A percentile compares a stretch with the other conserved stretches of the same genome.
Evolutionary conservation across 2,888 invertebrate species (phyloP).

Genomic region (Eilema depressum): DNA sequence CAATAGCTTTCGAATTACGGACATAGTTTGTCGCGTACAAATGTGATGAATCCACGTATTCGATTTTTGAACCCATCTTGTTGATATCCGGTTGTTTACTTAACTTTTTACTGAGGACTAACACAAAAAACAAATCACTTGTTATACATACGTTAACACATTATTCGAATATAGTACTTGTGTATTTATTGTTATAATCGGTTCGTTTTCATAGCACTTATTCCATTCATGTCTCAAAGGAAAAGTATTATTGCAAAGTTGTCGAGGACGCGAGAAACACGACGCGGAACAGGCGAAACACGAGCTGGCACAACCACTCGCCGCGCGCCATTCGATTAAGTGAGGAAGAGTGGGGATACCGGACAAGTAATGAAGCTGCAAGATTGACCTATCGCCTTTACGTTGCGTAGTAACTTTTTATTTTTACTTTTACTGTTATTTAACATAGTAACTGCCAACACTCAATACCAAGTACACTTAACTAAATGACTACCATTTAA

Average conservation of each 20-base stretch:
- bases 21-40: conserved; percentile 96
- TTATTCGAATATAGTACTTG: conserved; percentile 51
- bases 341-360: conserved; percentile 73
- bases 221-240: conserved; percentile 70
- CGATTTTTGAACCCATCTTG: conserved; percentile 95
- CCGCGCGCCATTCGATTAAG: conserved; percentile 75
- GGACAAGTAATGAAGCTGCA: conserved; percentile 70
- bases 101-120: conserved; percentile 56
- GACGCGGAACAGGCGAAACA: conserved; percentile 67
- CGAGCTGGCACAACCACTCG: conserved; percentile 75
- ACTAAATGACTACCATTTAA: neutral
- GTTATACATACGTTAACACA: conserved; percentile 63
- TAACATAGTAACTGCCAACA: neutral
- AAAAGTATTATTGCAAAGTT: conserved; percentile 63
- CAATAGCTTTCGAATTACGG: conserved; percentile 97
- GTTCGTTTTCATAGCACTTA: conserved; percentile 55
- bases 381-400: conserved; percentile 71
- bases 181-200: conserved; percentile 42
- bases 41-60: conserved; percentile 96
- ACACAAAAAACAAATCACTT: conserved; percentile 53
- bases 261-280: conserved; percentile 78
- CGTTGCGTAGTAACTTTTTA: conserved; percentile 31
- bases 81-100: conserved; percentile 71
- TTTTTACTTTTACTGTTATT: conserved; percentile 37
- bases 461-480: neutral